Base-by-base conservation (phyloP, 2,888 invertebrate genomes). In the Amphipyra tragopoginis region DNA sequence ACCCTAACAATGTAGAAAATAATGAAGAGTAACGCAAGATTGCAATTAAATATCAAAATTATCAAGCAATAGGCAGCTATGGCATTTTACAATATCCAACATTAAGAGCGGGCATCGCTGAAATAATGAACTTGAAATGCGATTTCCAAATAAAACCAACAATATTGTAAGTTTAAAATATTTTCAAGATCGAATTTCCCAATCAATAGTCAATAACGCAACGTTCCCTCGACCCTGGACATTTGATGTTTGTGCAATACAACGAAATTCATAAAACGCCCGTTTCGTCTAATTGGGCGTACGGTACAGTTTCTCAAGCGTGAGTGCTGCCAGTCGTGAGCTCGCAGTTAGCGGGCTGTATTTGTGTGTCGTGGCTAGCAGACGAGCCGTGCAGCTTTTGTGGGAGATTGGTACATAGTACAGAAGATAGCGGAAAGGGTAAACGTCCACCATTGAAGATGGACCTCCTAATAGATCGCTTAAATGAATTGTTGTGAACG, bases 331-430 rank as follows among this genome's bases (percentile, higher is more conserved):
- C 14, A 38, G 38, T 83, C 90, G 90, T 90, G 90, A 85, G 72
- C 34, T 48, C 26, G 33, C 63, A 63, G 81, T 90, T 90, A 90
- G 87, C 84, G 79, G 49, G 54, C 7, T 5, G 40, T 84, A 79
- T 83, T 85, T 86, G 86, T 65, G 48, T 52, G 61, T 88, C 87
- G 86, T 88, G 78, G 48, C 57, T 54, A 66, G 74, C 52, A 70
- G 49, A 38, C 57, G 42, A 50, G 47, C 6, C 69, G 68, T 63
- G 66, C 62, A 61, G 43, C 61, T 60, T 44, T 54, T 26, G 9
- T 33, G 21, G 44, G 33, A 13, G 8, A 38, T 14, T 52, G 77
- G 63, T 50, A 11, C 47, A 52, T 56, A 63, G 0, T 33, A 55
- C 8, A 51, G 29, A 65, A 50, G 53, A 15, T 1, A 77, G 78